phyloP scores from a whole-genome alignment of 2,113 vertebrate species.

The Caranx ignobilis region DNA sequence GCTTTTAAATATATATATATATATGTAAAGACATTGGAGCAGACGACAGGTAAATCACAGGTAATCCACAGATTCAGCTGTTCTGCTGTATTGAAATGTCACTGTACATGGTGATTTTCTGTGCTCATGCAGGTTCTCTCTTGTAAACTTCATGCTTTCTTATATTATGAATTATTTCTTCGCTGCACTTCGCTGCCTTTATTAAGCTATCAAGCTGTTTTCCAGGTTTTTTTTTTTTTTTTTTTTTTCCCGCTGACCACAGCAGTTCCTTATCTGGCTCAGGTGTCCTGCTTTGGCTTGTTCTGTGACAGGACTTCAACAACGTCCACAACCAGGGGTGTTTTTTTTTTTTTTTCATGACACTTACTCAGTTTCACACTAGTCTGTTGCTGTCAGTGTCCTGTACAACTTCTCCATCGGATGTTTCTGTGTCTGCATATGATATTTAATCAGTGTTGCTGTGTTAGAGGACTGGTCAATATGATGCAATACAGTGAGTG shows the following conservation, averaged over 20 bases:
- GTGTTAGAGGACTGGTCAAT: neutral
- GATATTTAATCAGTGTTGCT: neutral
- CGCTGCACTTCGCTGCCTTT: neutral
- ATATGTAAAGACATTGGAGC: too few relatives aligned
- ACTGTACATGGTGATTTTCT: neutral
- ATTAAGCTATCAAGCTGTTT: neutral
- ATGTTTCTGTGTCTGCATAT: neutral
- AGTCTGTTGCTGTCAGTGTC: neutral
- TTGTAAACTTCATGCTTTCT: neutral
- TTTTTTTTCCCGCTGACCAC: conserved; percentile 10
- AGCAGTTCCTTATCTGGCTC: conserved; percentile 10
- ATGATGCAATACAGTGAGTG: neutral
- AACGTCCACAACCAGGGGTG: neutral
- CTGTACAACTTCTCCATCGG: neutral
- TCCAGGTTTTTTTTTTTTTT: neutral
- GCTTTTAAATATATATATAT: too few relatives aligned
- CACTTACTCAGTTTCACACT: neutral
- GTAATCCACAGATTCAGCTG: too few relatives aligned
- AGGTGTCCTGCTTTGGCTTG: neutral
- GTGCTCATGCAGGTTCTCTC: neutral
- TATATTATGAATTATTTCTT: neutral
- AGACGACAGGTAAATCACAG: too few relatives aligned
- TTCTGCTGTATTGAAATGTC: neutral
- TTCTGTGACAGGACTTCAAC: neutral
- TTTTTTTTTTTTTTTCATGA: neutral